Conservation (phyloP, 2,888 invertebrate genomes). For the Thecophora atra region DNA sequence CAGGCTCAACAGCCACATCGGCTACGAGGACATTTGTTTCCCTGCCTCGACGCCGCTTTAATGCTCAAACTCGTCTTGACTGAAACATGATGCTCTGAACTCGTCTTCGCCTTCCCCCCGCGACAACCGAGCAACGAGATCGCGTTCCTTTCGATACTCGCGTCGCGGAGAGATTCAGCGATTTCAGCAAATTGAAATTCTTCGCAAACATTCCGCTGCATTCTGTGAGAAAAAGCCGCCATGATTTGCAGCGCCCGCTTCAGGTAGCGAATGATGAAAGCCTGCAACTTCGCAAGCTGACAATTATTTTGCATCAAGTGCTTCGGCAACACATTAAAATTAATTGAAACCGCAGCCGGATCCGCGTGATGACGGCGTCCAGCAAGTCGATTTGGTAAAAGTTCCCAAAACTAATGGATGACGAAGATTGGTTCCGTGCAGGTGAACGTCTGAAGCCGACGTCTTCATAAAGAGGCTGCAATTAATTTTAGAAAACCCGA, state of each 20-base stretch:
- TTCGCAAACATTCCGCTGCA: not conserved
- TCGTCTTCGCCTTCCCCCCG: not conserved
- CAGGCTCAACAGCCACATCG: constrained; percentile 34
- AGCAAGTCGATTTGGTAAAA: constrained; percentile 28
- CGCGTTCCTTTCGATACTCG: no score
- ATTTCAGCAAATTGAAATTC: constrained; percentile 10
- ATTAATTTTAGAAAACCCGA: constrained; percentile 31
- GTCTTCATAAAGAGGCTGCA: constrained; percentile 33
- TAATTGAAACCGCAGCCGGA: constrained; percentile 23
- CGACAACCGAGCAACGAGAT: not conserved
- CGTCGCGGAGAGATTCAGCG: not conserved
- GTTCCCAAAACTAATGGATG: constrained; percentile 26
- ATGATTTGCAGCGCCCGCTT: constrained; percentile 28
- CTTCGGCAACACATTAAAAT: constrained; percentile 13
- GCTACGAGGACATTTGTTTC: constrained; percentile 48
- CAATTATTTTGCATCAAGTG: constrained; percentile 55
- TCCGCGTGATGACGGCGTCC: constrained; percentile 23
- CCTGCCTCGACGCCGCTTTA: constrained; percentile 10
- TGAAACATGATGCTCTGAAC: not conserved
- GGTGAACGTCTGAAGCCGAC: constrained; percentile 28
- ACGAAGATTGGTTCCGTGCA: not conserved
- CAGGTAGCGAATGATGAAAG: constrained; percentile 50
- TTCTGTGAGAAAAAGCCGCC: not conserved
- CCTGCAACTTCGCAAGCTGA: constrained; percentile 41
- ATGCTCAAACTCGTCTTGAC: constrained; percentile 24